These are phyloP conservation scores for Eremophila alpestris DNA, from an alignment of 2,797 vertebrate genomes.

Conservation along the genomic window DNA sequence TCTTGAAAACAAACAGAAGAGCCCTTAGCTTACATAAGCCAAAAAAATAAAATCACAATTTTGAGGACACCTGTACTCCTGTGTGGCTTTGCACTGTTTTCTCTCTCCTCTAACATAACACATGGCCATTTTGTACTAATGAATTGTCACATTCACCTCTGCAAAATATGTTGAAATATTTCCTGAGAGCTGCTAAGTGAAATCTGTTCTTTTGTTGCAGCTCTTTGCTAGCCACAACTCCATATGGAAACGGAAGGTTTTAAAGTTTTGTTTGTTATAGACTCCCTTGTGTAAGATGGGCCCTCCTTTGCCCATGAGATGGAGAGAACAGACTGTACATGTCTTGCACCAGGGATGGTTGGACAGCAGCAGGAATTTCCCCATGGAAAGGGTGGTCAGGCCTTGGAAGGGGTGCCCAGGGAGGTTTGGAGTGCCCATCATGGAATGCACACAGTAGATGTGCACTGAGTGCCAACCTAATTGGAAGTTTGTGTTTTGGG, in stretches of 20 bases:
- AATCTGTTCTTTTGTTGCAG: neutral
- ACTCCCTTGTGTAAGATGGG: neutral
- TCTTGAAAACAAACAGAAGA: neutral
- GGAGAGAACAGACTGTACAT: neutral
- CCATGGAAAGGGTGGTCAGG: neutral
- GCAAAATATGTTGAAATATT: neutral
- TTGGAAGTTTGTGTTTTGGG: no score
- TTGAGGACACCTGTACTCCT: neutral
- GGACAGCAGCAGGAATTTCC: neutral
- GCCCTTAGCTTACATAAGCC: neutral
- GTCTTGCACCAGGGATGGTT: neutral
- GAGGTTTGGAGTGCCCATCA: neutral
- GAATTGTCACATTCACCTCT: neutral
- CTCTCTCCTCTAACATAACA: neutral
- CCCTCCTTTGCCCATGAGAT: neutral
- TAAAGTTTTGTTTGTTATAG: neutral
- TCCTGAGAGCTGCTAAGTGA: neutral
- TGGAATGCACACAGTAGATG: no score
- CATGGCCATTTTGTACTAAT: neutral
- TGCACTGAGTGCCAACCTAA: no score
- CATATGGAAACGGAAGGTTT: neutral
- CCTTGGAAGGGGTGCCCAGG: neutral
- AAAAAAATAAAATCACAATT: neutral
- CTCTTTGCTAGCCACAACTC: neutral
- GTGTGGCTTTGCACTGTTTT: neutral